These are phyloP conservation scores for Fundulus diaphanus DNA, from an alignment of 2,797 vertebrate species.

Conservation along the genomic window DNA sequence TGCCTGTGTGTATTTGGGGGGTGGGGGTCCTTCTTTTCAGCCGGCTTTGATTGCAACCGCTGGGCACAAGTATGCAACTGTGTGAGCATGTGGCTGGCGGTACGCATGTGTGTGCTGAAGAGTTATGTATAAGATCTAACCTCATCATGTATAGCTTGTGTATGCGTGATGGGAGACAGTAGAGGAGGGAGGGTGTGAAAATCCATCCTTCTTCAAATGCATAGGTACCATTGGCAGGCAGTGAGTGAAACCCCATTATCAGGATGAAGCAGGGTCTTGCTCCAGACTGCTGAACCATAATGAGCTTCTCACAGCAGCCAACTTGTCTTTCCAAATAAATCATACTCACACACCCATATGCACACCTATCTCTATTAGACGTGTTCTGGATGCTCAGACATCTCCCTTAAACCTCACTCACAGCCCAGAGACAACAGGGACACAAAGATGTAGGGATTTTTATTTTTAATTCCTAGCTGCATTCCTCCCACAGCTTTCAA, in stretches of 20 bases:
- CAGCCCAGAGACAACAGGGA: slow-evolving; percentile 46
- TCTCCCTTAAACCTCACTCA: slow-evolving; percentile 63
- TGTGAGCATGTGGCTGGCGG: slow-evolving; percentile 11
- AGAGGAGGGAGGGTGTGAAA: slow-evolving; percentile 38
- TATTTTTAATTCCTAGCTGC: slow-evolving; percentile 1
- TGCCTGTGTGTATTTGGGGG: not conserved
- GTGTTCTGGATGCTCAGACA: slow-evolving; percentile 43
- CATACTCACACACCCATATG: slow-evolving; percentile 32
- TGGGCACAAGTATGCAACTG: slow-evolving; percentile 22
- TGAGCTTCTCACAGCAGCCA: slow-evolving; percentile 79
- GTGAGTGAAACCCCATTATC: slow-evolving; percentile 81
- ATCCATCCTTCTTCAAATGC: slow-evolving; percentile 64
- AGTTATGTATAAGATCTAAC: not conserved
- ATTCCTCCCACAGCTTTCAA: not conserved
- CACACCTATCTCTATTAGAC: slow-evolving; percentile 44
- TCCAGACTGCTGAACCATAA: slow-evolving; percentile 78
- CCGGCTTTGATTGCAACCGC: slow-evolving; percentile 41
- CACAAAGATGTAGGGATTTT: slow-evolving; percentile 32
- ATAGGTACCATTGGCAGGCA: slow-evolving; percentile 70
- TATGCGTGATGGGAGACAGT: not conserved
- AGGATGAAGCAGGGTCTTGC: slow-evolving; percentile 68
- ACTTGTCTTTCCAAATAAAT: slow-evolving; percentile 81
- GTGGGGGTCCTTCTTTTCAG: slow-evolving; percentile 26
- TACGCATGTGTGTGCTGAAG: not conserved
- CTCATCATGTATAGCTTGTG: not conserved